Evolutionary conservation across 2,113 vertebrate genomes (phyloP), one percentile per base, ranked within the genome.

Genomic region (Lonchura striata): DNA sequence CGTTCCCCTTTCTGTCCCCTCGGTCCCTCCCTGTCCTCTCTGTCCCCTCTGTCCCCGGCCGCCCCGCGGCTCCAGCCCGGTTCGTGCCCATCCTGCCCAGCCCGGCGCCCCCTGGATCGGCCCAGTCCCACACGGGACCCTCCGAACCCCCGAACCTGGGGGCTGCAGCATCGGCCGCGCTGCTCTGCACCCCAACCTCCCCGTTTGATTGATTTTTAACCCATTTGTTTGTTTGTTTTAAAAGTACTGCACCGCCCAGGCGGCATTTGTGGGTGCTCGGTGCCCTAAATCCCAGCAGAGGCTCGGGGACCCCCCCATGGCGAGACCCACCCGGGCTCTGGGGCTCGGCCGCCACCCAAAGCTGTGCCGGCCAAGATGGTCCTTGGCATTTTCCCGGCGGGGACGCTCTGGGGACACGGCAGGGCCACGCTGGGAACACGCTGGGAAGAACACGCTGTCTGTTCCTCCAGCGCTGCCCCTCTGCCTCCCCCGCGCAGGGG

Each of bases 361-460:
- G 33, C 81, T 21, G 11, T 14, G 82, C 44, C 1, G 10, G 28
- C 52, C 56, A 3, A 9, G 5, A 11, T 1, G 5, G 74, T 16
- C 82, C 82, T 94, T 79, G 92, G 60, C 87, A 70, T 88, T 91
- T 65, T 6, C 14, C 0, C 50, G 25, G 37, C 46, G 71, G 71
- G 47, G 47, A 68, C 71, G 2, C 6, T 0, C 0, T 2, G 23
- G 92, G 83, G 79, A 85, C 69, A 6, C n/a, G 0, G 1, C 2
- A 3, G 56, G 56, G 22, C 35, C 56, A n/a, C 54, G 54, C 33
- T 10, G 54, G 44, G 88, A 65, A 70, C 71, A 6, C 6, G 0
- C 8, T 2, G 82, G n/a, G n/a, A n/a, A n/a, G 88, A 65, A 70
- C 71, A 6, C 6, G 0, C 8, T 2, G 82, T 79, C 68, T 47